Conservation (phyloP, 2,113 vertebrate genomes). For the Strix uralensis region DNA sequence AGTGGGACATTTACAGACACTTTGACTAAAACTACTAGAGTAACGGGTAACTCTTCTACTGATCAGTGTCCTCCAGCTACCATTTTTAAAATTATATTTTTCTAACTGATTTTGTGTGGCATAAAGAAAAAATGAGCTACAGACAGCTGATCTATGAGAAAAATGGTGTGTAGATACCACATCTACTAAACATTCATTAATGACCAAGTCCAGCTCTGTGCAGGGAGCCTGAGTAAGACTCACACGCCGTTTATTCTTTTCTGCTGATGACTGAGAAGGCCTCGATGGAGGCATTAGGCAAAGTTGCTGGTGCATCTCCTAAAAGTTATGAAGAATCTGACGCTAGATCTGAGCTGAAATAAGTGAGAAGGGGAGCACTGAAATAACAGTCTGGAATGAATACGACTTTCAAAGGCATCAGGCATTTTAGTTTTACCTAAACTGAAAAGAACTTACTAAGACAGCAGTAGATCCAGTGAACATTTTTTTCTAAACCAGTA, state of each 20-base stretch:
- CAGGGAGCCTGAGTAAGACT: background rate
- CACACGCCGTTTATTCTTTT: background rate
- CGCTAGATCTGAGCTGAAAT: background rate
- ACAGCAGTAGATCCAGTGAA: background rate
- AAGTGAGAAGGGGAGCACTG: background rate
- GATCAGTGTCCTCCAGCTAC: background rate
- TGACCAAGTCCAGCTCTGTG: background rate
- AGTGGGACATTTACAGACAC: background rate
- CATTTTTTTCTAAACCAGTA: background rate
- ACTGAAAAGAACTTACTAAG: background rate
- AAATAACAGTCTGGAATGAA: conserved; percentile 24
- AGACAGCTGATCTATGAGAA: background rate
- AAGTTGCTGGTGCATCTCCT: background rate
- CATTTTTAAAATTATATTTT: background rate
- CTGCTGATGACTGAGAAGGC: background rate
- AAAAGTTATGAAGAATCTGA: background rate
- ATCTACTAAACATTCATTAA: background rate
- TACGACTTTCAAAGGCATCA: background rate
- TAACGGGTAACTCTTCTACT: background rate
- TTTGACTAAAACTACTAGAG: background rate
- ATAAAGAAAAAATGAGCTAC: background rate
- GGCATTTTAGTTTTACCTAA: background rate
- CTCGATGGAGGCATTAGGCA: background rate
- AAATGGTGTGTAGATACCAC: background rate
- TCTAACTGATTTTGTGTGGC: background rate